A percentile compares a stretch with the other conserved stretches of the same genome.
Evolutionary conservation across 2,113 vertebrate genomes (phyloP).

Genomic region (Kobus ellipsiprymnus): DNA sequence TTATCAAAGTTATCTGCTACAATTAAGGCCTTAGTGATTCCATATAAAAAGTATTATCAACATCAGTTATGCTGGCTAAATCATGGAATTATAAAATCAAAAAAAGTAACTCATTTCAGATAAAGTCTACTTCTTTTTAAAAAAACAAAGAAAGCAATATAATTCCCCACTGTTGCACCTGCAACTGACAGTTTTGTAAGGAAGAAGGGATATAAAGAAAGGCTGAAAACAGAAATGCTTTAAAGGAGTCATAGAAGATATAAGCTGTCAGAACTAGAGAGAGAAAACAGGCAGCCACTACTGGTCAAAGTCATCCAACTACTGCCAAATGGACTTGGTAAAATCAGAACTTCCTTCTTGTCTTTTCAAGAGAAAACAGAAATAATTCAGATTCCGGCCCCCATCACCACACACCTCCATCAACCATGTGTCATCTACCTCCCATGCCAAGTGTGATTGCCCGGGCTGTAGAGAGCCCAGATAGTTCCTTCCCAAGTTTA

Average conservation of each 20-base stretch:
- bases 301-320: background rate
- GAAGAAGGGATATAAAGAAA: background rate
- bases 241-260: background rate
- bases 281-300: background rate
- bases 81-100: background rate
- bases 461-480: background rate
- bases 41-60: slow-evolving; percentile 10
- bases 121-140: slow-evolving; percentile 16
- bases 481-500: background rate
- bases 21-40: background rate
- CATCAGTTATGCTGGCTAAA: background rate
- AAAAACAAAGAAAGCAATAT: background rate
- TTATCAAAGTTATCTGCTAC: slow-evolving; percentile 19
- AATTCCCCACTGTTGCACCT: background rate
- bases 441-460: background rate
- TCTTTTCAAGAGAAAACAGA: slow-evolving; percentile 3
- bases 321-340: background rate
- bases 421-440: background rate
- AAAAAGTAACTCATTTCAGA: slow-evolving; percentile 17
- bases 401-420: background rate
- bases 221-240: background rate
- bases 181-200: background rate
- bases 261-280: background rate
- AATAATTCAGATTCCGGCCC: background rate
- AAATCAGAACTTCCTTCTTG: slow-evolving; percentile 1